A percentile compares a stretch with the other conserved stretches of the same genome.
Evolutionary conservation across 37 sponge, comb jelly and placozoan genomes (phyloP).

Genomic region (Spongilla lacustris): DNA sequence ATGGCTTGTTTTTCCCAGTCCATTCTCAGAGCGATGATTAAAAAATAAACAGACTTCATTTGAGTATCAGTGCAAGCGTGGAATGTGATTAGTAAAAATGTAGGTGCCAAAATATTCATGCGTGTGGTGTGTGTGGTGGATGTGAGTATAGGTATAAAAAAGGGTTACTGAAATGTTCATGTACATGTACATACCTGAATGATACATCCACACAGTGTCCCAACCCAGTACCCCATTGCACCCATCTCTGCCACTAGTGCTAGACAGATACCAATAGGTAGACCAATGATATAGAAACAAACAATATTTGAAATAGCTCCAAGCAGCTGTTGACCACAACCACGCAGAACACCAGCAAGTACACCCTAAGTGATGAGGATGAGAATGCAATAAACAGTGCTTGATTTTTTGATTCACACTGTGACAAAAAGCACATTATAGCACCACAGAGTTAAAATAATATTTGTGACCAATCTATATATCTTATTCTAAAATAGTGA

Average conservation of each 20-base stretch:
- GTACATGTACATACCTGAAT: slow-evolving; percentile 10
- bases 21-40: slow-evolving; percentile 15
- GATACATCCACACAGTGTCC: slow-evolving; percentile 4
- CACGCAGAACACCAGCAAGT: slow-evolving; percentile 49
- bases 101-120: not conserved
- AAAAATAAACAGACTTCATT: not conserved
- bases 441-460: too few species aligned
- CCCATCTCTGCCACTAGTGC: slow-evolving; percentile 43
- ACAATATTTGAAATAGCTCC: slow-evolving; percentile 50
- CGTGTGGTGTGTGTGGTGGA: too few species aligned
- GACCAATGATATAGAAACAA: slow-evolving; percentile 47
- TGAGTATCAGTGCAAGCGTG: too few species aligned
- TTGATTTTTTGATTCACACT: too few species aligned
- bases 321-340: slow-evolving; percentile 44
- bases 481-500: too few species aligned
- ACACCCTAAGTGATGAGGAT: slow-evolving; percentile 9
- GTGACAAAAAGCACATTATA: too few species aligned
- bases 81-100: too few species aligned
- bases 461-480: too few species aligned
- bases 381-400: not conserved
- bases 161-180: too few species aligned
- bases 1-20: slow-evolving; percentile 67
- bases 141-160: too few species aligned
- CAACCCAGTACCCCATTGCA: slow-evolving; percentile 61
- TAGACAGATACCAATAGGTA: slow-evolving; percentile 52